Evolutionary conservation across 2,888 invertebrate species (phyloP).

Genomic region (Apomyelois bistriatella): DNA sequence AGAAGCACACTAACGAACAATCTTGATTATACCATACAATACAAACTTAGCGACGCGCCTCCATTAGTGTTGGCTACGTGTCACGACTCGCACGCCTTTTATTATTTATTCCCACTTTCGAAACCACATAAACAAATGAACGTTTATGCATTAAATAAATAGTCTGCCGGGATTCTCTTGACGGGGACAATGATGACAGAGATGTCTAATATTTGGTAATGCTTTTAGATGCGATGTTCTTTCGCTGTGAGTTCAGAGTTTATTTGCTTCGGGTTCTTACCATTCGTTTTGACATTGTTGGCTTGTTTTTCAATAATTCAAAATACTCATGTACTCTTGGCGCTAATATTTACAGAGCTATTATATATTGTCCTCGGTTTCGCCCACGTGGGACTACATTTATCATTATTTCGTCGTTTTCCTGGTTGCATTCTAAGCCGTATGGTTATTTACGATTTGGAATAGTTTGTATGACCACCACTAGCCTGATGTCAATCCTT

Average conservation of each 20-base stretch:
- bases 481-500: no score
- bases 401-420: no score
- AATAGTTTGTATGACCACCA: no score
- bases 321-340: background rate
- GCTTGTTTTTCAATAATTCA: background rate
- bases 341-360: no score
- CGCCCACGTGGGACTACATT: no score
- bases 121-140: constrained; percentile 63
- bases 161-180: constrained; percentile 36
- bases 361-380: no score
- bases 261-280: background rate
- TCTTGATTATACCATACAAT: constrained; percentile 69
- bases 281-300: background rate
- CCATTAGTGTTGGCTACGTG: constrained; percentile 74
- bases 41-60: constrained; percentile 58
- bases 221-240: constrained; percentile 14
- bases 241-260: background rate
- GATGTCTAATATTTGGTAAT: constrained; percentile 22
- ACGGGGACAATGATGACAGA: constrained; percentile 22
- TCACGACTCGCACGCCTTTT: constrained; percentile 70
- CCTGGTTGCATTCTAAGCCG: no score
- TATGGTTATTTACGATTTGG: no score
- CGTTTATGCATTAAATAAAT: constrained; percentile 51
- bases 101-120: constrained; percentile 70
- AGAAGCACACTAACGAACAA: constrained; percentile 57